Base-by-base conservation (phyloP, 2,888 invertebrate genomes). In the Glyphotaelius pellucidus region DNA sequence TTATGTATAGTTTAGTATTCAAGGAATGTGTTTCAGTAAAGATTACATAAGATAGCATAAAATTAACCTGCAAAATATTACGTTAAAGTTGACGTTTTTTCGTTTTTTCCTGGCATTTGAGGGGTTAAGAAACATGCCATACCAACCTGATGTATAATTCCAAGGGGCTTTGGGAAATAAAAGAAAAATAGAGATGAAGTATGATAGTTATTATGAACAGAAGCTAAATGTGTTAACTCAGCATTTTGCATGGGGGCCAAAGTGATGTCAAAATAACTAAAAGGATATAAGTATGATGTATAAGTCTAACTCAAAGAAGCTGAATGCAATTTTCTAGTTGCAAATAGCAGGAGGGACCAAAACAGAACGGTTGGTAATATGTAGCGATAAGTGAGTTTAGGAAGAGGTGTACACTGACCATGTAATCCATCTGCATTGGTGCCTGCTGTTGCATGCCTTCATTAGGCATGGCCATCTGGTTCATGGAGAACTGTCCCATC, bases 401-500 rank as follows among this genome's bases (percentile, higher is more conserved):
- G 47, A 15, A 15, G 47, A 47, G 19, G 32, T 83, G 83, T 19
- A 32, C 32, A 83, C 25, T 35, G 19, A 83, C 83, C 83, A 83
- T 83, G n/a, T 32, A 83, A 38, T 83, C 83, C 35, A 83, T 83
- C 38, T 83, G 83, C 32, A 83, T 83, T 19, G 83, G 83, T 15
- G 83, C 32, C 83, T 83, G 83, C 35, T 83, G 83, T 35, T 35
- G 30, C 81, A 81, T 83, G 32, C 38, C 83, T 35, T 67, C 67
- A 35, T 25, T 32, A n/a, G 83, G 32, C 83, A 32, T 67, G 9
- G 25, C 67, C 67, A 67, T 67, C 83, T 83, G 83, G 83, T 67
- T 67, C 67, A 67, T 35, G 83, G 83, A 38, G 83, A 83, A 83
- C 38, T 83, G 83, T 32, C 32, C 83, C 83, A 83, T 83, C n/a